Evolutionary conservation across 2,888 invertebrate genomes (phyloP).

Genomic region (Cheilosia vulpina): DNA sequence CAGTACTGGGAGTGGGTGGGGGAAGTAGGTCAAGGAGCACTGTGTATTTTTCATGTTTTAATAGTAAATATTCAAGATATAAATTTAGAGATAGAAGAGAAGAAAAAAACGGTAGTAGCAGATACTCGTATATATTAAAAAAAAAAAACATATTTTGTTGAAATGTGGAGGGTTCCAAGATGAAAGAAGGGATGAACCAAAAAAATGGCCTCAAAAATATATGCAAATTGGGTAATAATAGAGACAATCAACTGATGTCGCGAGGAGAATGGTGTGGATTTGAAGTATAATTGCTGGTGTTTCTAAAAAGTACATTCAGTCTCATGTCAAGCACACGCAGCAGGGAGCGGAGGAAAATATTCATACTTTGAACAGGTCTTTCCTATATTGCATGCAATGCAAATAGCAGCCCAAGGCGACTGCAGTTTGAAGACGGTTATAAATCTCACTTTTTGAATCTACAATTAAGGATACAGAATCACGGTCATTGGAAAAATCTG

Average conservation of each 20-base stretch:
- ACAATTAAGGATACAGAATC: too few species aligned
- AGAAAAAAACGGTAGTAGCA: constrained; percentile 4
- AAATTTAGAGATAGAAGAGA: constrained; percentile 31
- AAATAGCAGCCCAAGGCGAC: too few species aligned
- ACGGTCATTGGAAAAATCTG: too few species aligned
- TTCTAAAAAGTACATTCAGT: neutral
- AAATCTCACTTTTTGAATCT: too few species aligned
- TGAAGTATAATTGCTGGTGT: neutral
- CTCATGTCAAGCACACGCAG: too few species aligned
- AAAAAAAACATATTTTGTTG: constrained; percentile 7
- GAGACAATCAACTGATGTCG: constrained; percentile 16
- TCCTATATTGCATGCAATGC: too few species aligned
- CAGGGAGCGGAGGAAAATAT: too few species aligned
- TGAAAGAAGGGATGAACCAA: neutral
- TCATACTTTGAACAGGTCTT: too few species aligned
- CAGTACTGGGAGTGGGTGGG: neutral
- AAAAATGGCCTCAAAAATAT: neutral
- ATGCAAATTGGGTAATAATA: constrained; percentile 35
- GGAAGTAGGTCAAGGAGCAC: constrained; percentile 31
- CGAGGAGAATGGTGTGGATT: neutral
- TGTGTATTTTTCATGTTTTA: constrained; percentile 28
- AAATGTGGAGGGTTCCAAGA: constrained; percentile 17
- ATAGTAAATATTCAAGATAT: constrained; percentile 72
- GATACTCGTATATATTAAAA: neutral
- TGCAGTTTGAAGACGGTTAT: too few species aligned